Base-by-base conservation (phyloP, 35 echinoderm and acorn worm genomes). In the Hemicentrotus pulcherrimus region DNA sequence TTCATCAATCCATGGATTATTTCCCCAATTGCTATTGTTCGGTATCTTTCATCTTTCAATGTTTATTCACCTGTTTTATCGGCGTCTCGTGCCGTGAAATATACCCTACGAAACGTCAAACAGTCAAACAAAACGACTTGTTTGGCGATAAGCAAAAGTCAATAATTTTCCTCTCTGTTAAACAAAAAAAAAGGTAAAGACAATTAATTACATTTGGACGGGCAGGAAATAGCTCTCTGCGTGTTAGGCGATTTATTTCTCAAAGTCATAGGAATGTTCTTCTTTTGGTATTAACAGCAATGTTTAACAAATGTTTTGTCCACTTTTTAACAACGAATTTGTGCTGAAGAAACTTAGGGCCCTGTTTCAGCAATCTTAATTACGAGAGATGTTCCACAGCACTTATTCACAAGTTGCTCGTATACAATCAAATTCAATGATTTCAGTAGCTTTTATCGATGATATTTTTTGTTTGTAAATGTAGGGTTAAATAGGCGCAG, bases 1-100 rank as follows among this genome's bases (percentile, higher is more conserved):
- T 78, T 78, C 65, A 78, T 78, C 65, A 78, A 78, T n/a, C 65
- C 65, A 78, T 78, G 65, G 65, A 78, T 78, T 78, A n/a, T n/a
- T 78, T 78, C 65, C 65, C 10, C 65, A 78, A 78, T 8, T 78
- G 65, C 65, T 78, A 78, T 78, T 78, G 65, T 78, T 78, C 65
- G 65, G 65, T 78, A 2, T 28, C 65, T 78, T 78, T 78, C 24
- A 78, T 78, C 65, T 28, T 22, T 7, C 65, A n/a, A 22, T 78
- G 65, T 78, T 78, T 78, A 78, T 22, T 24, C 65, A 78, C 65
- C 65, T 78, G 65, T 78, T 78, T 78, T 78, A 28, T 78, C 65
- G 65, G 50, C 50, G 50, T 55, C 50, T 55, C 7, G 65, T 78
- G 65, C 65, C 65, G 19, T 78, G 22, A 22, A 78, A 55, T 78